Evolutionary conservation across 2,113 vertebrate genomes (phyloP).

Genomic region (Lanius collurio): DNA sequence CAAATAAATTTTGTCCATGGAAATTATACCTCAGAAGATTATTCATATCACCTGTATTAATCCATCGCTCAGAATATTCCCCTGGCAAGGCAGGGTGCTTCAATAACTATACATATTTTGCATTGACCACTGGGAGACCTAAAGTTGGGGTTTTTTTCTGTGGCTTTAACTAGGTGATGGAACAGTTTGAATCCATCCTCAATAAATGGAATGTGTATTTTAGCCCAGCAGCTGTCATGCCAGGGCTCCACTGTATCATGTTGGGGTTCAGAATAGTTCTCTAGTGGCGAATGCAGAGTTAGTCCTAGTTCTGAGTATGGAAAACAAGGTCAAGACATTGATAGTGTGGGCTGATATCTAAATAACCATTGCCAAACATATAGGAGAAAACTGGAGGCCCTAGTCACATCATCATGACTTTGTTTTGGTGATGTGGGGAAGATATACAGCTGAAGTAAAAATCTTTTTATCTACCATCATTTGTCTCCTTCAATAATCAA

Average conservation of each 20-base stretch:
- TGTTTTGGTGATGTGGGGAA: not conserved
- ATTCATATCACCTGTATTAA: not conserved
- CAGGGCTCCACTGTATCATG: not conserved
- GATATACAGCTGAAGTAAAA: not conserved
- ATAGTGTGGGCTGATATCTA: not conserved
- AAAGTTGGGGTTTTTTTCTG: not conserved
- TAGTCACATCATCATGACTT: not conserved
- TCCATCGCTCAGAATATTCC: not conserved
- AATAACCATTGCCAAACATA: not conserved
- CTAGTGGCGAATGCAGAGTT: not conserved
- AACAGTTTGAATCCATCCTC: not conserved
- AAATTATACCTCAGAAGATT: not conserved
- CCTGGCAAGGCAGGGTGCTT: not conserved
- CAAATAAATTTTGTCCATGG: not conserved
- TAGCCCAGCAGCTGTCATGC: not conserved
- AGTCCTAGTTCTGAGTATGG: not conserved
- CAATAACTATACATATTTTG: not conserved
- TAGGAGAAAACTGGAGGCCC: not conserved
- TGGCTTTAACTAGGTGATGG: not conserved
- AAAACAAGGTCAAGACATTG: not conserved
- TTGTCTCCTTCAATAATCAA: not conserved
- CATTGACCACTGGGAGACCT: not conserved
- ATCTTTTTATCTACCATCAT: not conserved
- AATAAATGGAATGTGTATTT: not conserved
- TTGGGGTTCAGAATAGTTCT: not conserved